Evolutionary conservation across 2,113 vertebrate species (phyloP), one percentile per base, ranked within the genome.

Genomic region (Eleginops maclovinus): DNA sequence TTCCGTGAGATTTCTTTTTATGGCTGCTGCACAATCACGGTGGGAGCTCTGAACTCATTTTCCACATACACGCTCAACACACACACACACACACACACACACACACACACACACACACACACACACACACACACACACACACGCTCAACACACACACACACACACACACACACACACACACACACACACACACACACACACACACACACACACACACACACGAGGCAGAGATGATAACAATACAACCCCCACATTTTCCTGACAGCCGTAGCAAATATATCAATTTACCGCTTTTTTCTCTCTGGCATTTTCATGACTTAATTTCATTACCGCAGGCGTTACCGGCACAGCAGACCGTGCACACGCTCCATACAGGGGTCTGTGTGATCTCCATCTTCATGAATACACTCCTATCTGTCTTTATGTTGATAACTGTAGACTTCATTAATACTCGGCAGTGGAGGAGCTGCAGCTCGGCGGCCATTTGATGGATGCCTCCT

Each of bases 261-360:
- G 80, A 84, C 60, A 83, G 44, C 26, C 43, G 22, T 82, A 41
- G 66, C 62, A 86, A 81, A 89, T 83, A 46, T 43, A 65, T 81
- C 9, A 75, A 85, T 84, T 88, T 81, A 72, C 75, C 67, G 82
- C 61, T 66, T 28, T 15, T 41, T 41, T 54, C 49, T 76, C 44
- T 65, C 82, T 85, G 9, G 19, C 28, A 3, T 61, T 72, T 63
- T 77, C 54, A 17, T 16, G 46, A 69, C 67, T 79, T 79, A 24
- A 85, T 76, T 85, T 73, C n/a, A 61, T 43, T 58, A 61, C 68
- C 71, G 31, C n/a, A 46, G 62, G 61, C 54, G 24, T 73, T 54
- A 36, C 31, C 21, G 63, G 58, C 28, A 36, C 22, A 73, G 17
- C 28, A 60, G 11, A 21, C 14, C 24, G 21, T 28, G 5, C 40